A percentile compares a stretch with the other conserved stretches of the same genome.
These are phyloP conservation scores for Mastacembelus armatus DNA, from an alignment of 2,797 vertebrate genomes.

Conservation along the genomic window DNA sequence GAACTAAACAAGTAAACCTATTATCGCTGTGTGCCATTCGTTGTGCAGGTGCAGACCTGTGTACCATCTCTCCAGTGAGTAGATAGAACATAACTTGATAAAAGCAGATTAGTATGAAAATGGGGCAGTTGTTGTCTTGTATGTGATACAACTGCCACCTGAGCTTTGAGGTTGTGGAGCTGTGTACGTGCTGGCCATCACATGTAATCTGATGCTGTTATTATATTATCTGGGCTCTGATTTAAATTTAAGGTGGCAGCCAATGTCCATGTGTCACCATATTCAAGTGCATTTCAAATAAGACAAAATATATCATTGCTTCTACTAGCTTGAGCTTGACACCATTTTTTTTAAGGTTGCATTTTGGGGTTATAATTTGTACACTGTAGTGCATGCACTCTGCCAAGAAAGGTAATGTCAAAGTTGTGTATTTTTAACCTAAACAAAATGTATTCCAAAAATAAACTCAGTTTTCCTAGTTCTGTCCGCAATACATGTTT, in stretches of 20 bases:
- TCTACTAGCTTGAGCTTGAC: conserved; percentile 55
- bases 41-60: too few species aligned
- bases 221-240: conserved; percentile 70
- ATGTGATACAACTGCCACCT: conserved; percentile 58
- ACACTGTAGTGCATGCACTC: conserved; percentile 8
- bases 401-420: conserved; percentile 14
- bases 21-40: conserved; percentile 52
- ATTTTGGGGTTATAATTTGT: conserved; percentile 36
- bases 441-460: conserved; percentile 34
- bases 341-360: conserved; percentile 30
- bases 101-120: conserved; percentile 64
- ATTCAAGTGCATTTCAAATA: conserved; percentile 72
- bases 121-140: conserved; percentile 28
- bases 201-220: conserved; percentile 66
- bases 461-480: conserved; percentile 38
- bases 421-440: conserved; percentile 39
- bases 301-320: conserved; percentile 56
- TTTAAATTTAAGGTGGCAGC: conserved; percentile 61
- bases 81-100: conserved; percentile 44
- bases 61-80: conserved; percentile 19
- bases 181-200: conserved; percentile 59
- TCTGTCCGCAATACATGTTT: conserved; percentile 31
- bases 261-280: conserved; percentile 60
- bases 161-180: conserved; percentile 60
- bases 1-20: conserved; percentile 47